phyloP scores from a whole-genome alignment of 2,888 invertebrate species.

The Drosophila multiciliata region DNA sequence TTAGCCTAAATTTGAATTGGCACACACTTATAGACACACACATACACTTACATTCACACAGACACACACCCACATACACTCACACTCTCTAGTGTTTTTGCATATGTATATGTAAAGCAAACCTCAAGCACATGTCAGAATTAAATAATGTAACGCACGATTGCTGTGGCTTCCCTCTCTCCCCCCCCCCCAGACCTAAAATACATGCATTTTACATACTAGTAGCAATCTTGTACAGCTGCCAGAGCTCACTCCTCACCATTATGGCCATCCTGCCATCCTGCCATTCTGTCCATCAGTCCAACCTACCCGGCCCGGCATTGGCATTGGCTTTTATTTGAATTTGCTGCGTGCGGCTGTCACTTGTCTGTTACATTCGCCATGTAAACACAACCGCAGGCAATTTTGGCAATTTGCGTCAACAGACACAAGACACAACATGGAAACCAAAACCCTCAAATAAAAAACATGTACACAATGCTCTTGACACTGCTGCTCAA shows the following conservation, averaged over 20 bases:
- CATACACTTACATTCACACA: conserved; percentile 12
- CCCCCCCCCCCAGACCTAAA: not conserved
- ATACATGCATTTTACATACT: conserved; percentile 16
- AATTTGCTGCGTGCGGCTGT: conserved; percentile 81
- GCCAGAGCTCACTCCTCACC: not conserved
- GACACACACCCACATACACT: conserved; percentile 10
- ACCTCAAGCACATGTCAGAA: conserved; percentile 82
- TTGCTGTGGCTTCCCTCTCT: conserved; percentile 37
- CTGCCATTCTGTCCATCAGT: not conserved
- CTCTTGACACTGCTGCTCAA: not conserved
- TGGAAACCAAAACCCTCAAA: conserved; percentile 36
- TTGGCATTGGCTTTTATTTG: conserved; percentile 81
- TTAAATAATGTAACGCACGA: conserved; percentile 81
- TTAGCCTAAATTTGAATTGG: conserved; percentile 74
- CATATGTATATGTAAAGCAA: conserved; percentile 48
- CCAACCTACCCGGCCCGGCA: conserved; percentile 43
- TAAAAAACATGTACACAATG: conserved; percentile 13
- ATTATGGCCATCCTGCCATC: conserved; percentile 6
- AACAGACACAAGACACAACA: conserved; percentile 68
- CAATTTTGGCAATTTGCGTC: conserved; percentile 81
- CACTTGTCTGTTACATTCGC: conserved; percentile 81
- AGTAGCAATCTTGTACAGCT: conserved; percentile 27
- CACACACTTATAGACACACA: conserved; percentile 25
- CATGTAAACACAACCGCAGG: conserved; percentile 81
- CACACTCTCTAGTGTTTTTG: conserved; percentile 10